phyloP scores from a whole-genome alignment of 2,888 invertebrate genomes.

The Lasioglossum calceatum region DNA sequence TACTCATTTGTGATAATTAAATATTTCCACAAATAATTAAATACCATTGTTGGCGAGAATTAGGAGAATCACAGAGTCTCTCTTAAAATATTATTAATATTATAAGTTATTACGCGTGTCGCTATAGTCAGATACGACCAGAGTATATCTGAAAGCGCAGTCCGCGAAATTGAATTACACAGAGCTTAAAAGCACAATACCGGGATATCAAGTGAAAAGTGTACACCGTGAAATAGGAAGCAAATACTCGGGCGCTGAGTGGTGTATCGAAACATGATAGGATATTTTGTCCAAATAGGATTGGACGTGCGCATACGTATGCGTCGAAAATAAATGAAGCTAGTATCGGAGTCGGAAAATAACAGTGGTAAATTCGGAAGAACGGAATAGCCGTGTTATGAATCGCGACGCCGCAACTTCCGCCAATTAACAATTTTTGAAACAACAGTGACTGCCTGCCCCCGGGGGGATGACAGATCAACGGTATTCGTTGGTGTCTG shows the following conservation, averaged over 20 bases:
- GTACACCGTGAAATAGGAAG: not conserved
- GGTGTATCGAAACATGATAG: not conserved
- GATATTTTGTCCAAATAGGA: not conserved
- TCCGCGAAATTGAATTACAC: not conserved
- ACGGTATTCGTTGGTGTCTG: not conserved
- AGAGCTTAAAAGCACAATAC: not conserved
- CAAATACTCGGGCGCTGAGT: not conserved
- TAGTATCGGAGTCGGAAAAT: not conserved
- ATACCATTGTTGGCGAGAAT: too few relatives aligned
- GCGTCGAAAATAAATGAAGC: not conserved
- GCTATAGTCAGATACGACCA: too few relatives aligned
- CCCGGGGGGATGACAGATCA: not conserved
- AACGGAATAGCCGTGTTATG: not conserved
- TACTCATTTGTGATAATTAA: too few relatives aligned
- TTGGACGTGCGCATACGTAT: not conserved
- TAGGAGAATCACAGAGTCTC: too few relatives aligned
- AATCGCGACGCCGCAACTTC: not conserved
- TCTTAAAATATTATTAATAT: too few relatives aligned
- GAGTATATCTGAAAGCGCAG: not conserved
- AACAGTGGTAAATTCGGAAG: not conserved
- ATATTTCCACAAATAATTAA: too few relatives aligned
- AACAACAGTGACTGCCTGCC: not conserved
- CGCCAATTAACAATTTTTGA: constrained; percentile 5
- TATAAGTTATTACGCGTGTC: too few relatives aligned
- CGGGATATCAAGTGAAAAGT: not conserved